phyloP scores from a whole-genome alignment of 2,113 vertebrate species.

The Antechinus stuartii region DNA sequence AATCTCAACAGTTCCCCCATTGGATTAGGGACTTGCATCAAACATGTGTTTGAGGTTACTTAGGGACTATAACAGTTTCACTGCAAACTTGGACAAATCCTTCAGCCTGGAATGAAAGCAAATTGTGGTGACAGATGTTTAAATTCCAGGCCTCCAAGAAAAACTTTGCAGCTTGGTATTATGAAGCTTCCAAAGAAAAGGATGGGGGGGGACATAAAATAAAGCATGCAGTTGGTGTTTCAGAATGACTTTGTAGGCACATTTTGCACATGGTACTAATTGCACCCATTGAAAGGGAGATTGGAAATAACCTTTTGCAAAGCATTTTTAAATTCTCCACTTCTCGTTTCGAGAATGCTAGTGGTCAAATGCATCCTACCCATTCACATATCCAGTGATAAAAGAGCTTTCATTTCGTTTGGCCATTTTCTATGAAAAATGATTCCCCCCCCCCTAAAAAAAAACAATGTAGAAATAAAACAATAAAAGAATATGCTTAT shows the following conservation, averaged over 20 bases:
- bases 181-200: not conserved
- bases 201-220: not conserved
- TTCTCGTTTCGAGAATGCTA: not conserved
- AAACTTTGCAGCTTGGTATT: not conserved
- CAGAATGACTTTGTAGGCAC: not conserved
- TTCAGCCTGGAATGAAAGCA: slow-evolving; percentile 37
- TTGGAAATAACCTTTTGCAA: not conserved
- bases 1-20: not conserved
- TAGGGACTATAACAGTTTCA: not conserved
- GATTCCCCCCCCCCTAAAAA: not conserved
- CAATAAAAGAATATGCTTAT: not conserved
- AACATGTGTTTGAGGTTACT: not conserved
- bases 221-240: not conserved
- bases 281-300: not conserved
- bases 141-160: not conserved
- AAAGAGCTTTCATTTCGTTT: not conserved
- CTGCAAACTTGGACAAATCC: not conserved
- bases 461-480: not conserved
- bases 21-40: not conserved
- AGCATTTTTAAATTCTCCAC: slow-evolving; percentile 16
- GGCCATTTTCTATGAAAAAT: not conserved
- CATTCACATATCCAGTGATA: not conserved
- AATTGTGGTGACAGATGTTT: slow-evolving; percentile 1
- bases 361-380: not conserved
- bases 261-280: not conserved